Evolutionary conservation across 2,888 invertebrate species (phyloP), one percentile per base, ranked within the genome.

Genomic region (Xanthostigma xanthostigma): DNA sequence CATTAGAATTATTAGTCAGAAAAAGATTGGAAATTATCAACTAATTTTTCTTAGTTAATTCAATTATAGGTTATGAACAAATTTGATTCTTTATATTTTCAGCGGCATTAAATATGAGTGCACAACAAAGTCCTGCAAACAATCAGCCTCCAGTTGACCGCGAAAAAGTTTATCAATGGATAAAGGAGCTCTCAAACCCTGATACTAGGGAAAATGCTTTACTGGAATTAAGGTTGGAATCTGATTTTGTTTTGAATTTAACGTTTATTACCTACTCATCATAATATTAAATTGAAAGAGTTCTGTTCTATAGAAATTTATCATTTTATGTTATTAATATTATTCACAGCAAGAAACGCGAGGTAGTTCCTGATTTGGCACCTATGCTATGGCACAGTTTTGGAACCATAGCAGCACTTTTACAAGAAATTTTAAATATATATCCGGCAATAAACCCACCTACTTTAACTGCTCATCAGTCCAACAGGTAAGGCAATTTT

Each of bases 321-420:
- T 41, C 37, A 34, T 27, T 38, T 38, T 39, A 9, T 43, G 12
- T 51, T 33, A 40, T 40, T 45, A 45, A 35, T 36, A 45, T 45
- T 49, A 14, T 53, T 69, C 70, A 36, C 63, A 84, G 88, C 59
- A 87, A 87, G 62, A 87, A 88, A 59, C 72, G 89, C 10, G 89
- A 90, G 66, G 79, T 90, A 45, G 94, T 97, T 33, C 91, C 92
- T 33, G 97, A 99, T 64, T 71, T 99, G 58, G 97, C 98, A 3
- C 94, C 96, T 0, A 92, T 98, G 91, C 69, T 99, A 54, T 99
- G 98, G 98, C 89, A 98, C 66, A 93, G 93, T 53, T 94, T 94
- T 66, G 95, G 95, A n/a, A 93, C 93, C 3, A 91, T 89, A 51
- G 91, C 96, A 39, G 95, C 96, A 37, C 71, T 99, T 41, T 73